These are phyloP conservation scores for Coranthus polyacanthus DNA, from an alignment of 2,797 vertebrate species.

Conservation along the genomic window DNA sequence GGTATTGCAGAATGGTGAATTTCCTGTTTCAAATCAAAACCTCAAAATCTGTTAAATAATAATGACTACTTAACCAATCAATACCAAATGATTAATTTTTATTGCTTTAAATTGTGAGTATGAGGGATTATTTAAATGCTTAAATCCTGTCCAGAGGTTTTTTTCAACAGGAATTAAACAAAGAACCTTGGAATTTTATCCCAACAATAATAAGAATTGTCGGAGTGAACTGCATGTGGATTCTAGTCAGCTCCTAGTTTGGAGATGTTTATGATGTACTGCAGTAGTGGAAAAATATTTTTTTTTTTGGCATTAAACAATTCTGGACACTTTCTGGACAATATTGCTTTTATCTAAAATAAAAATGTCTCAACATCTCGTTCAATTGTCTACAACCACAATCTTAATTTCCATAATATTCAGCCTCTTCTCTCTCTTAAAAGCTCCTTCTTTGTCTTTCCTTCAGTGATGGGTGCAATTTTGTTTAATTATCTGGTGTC, in stretches of 20 bases:
- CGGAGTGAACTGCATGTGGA: neutral
- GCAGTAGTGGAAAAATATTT: neutral
- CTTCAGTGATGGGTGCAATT: neutral
- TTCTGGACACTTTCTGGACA: too few species aligned
- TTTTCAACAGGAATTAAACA: neutral
- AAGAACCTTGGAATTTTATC: neutral
- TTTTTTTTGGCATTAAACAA: neutral
- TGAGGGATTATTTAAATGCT: neutral
- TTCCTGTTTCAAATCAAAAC: too few species aligned
- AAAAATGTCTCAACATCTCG: neutral
- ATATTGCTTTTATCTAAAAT: too few species aligned
- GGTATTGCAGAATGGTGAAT: neutral
- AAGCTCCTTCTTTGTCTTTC: neutral
- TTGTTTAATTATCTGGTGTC: constrained; percentile 5
- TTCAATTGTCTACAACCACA: neutral
- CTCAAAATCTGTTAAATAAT: neutral
- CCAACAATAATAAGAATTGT: neutral
- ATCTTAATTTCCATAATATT: neutral
- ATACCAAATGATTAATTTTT: too few species aligned
- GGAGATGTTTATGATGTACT: neutral
- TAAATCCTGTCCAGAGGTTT: neutral
- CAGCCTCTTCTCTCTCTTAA: neutral
- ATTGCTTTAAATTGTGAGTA: neutral
- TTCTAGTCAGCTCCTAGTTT: neutral
- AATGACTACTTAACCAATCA: too few species aligned